Evolutionary conservation across 2,113 vertebrate species (phyloP).

Genomic region (Crotalus viridis): DNA sequence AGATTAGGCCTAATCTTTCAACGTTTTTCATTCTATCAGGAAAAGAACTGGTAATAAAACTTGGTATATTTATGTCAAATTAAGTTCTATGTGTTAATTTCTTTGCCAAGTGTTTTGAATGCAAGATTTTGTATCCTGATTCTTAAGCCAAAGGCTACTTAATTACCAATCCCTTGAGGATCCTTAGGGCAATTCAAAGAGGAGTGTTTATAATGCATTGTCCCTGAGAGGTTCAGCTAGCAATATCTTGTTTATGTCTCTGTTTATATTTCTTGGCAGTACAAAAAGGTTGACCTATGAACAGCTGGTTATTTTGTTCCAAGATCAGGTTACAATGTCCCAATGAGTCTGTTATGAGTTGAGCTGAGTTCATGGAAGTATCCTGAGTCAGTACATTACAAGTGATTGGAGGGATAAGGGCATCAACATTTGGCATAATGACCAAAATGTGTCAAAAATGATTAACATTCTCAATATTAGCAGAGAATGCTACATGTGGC

Average conservation of each 20-base stretch:
- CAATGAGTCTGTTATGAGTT: not conserved
- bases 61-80: not conserved
- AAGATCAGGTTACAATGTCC: constrained; percentile 2
- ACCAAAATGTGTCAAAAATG: not conserved
- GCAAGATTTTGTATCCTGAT: not conserved
- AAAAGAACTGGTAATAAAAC: not conserved
- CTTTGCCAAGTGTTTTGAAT: not conserved
- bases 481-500: not conserved
- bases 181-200: constrained; percentile 4
- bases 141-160: not conserved
- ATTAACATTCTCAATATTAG: not conserved
- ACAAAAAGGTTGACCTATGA: constrained; percentile 11
- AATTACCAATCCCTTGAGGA: constrained; percentile 9
- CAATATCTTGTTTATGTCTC: constrained; percentile 9
- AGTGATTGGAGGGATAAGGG: not conserved
- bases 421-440: not conserved
- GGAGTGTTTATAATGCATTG: constrained; percentile 15
- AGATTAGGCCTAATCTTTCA: not conserved
- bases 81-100: not conserved
- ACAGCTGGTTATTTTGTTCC: not conserved
- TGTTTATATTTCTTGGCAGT: constrained; percentile 2
- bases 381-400: not conserved
- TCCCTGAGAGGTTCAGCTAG: not conserved
- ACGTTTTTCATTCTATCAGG: not conserved
- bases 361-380: not conserved